A percentile compares a stretch with the other conserved stretches of the same genome.
These are phyloP conservation scores for Chinchilla lanigera DNA, from an alignment of 2,113 vertebrate genomes.

Conservation along the genomic window DNA sequence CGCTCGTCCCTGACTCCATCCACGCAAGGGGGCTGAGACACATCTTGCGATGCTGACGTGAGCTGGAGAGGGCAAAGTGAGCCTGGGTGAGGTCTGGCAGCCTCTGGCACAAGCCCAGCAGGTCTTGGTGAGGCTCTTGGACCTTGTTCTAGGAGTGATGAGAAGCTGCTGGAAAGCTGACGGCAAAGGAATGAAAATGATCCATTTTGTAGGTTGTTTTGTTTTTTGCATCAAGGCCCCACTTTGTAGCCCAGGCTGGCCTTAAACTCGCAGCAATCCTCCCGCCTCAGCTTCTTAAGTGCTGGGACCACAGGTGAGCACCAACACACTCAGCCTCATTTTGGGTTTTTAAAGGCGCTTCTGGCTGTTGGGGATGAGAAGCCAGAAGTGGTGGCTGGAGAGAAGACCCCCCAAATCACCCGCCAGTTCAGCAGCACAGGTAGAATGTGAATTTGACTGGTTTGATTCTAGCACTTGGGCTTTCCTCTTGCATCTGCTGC, in stretches of 20 bases:
- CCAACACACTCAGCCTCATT: background rate
- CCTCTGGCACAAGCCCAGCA: background rate
- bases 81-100: background rate
- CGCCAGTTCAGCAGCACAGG: background rate
- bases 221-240: background rate
- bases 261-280: too few relatives aligned
- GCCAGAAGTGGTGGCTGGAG: background rate
- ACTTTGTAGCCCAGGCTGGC: background rate
- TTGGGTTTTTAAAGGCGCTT: background rate
- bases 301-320: background rate
- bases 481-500: background rate
- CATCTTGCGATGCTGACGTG: background rate
- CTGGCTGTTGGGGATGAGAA: background rate
- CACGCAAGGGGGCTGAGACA: background rate
- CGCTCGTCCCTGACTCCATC: accelerated
- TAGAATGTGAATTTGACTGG: background rate
- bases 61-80: background rate
- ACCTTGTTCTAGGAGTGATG: background rate
- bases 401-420: background rate
- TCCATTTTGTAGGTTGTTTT: background rate
- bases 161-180: background rate
- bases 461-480: background rate
- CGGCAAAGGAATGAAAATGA: background rate
- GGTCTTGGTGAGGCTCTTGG: background rate
- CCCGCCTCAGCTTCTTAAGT: background rate